A percentile compares a stretch with the other conserved stretches of the same genome.
Evolutionary conservation across 2,113 vertebrate genomes (phyloP).

Genomic region (Thunnus thynnus): DNA sequence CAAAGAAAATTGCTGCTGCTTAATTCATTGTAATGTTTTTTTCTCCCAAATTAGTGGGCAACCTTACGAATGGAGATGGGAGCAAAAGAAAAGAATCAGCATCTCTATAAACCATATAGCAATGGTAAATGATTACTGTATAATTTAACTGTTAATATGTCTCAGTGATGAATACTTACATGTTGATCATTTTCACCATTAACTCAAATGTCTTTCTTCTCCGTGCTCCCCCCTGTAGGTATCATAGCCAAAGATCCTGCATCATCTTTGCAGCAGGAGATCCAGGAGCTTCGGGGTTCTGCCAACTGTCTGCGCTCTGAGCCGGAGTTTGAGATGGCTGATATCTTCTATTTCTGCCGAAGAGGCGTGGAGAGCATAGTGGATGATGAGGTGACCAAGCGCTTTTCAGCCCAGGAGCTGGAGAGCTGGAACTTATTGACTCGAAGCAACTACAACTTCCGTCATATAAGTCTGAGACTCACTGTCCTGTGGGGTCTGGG

Average conservation of each 20-base stretch:
- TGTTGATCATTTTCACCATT: neutral
- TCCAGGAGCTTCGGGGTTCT: constrained; percentile 35
- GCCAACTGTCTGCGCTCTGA: constrained; percentile 77
- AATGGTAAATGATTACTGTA: constrained; percentile 38
- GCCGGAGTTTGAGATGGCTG: constrained; percentile 90
- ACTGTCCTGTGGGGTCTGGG: constrained; percentile 91
- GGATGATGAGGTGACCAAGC: constrained; percentile 96
- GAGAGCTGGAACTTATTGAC: constrained; percentile 96
- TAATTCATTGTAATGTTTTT: neutral
- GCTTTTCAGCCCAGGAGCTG: constrained; percentile 92
- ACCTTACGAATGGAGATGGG: constrained; percentile 50
- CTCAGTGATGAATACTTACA: neutral
- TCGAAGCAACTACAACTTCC: constrained; percentile 93
- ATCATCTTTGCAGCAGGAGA: constrained; percentile 88
- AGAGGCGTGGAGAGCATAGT: constrained; percentile 94
- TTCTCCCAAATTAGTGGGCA: constrained; percentile 53
- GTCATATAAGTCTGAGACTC: constrained; percentile 91
- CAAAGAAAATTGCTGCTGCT: too few relatives aligned
- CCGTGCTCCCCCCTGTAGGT: constrained; percentile 75
- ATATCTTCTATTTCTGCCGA: constrained; percentile 93
- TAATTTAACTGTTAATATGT: neutral
- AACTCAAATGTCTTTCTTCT: neutral
- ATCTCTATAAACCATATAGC: constrained; percentile 49
- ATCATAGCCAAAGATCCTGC: constrained; percentile 91
- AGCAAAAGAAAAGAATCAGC: constrained; percentile 65